A percentile compares a stretch with the other conserved stretches of the same genome.
These are phyloP conservation scores for Tetanocera ferruginea DNA, from an alignment of 2,888 invertebrate species.

Conservation along the genomic window DNA sequence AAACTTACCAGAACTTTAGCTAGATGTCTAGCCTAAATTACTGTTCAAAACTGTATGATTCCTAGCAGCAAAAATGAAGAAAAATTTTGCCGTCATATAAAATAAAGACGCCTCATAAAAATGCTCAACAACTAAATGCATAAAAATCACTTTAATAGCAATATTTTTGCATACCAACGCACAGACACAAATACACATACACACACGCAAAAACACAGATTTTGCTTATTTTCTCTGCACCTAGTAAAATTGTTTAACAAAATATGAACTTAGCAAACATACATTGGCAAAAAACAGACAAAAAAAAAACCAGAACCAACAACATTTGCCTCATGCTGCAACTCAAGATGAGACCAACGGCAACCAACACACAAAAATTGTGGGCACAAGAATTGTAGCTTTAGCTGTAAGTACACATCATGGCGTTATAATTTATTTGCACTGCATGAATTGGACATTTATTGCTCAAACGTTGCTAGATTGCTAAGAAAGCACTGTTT, in stretches of 20 bases:
- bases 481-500: background rate
- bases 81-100: background rate
- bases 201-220: background rate
- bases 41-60: too few species aligned
- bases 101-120: constrained; percentile 34
- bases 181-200: background rate
- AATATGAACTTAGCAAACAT: constrained; percentile 29
- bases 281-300: background rate
- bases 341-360: background rate
- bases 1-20: too few species aligned
- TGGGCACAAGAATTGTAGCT: background rate
- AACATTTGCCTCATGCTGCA: background rate
- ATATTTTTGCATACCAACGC: background rate
- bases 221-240: background rate
- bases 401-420: constrained; percentile 2
- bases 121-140: constrained; percentile 40
- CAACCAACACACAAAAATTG: background rate
- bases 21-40: too few species aligned
- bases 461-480: constrained; percentile 35
- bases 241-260: constrained; percentile 33
- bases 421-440: constrained; percentile 43
- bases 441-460: constrained; percentile 43
- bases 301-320: background rate
- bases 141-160: constrained; percentile 33
- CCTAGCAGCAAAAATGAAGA: background rate